phyloP scores from a whole-genome alignment of 92 coral and sea anemone species.

The Meandrina meandrites region DNA sequence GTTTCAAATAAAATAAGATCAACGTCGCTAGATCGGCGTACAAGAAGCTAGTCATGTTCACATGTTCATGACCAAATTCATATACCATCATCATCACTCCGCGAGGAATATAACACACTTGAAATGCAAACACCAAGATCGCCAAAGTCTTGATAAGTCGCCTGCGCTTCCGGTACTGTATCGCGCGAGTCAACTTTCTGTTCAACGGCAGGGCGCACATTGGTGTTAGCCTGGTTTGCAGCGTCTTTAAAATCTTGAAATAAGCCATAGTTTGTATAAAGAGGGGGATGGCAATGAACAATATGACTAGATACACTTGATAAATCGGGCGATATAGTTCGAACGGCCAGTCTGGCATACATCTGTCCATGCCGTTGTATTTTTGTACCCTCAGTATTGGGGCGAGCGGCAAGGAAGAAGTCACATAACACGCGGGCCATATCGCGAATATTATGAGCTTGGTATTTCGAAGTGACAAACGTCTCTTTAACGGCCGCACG shows the following conservation, averaged over 20 bases:
- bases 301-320: constrained; percentile 53
- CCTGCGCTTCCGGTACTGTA: constrained; percentile 56
- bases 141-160: constrained; percentile 76
- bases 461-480: constrained; percentile 54
- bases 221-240: constrained; percentile 54
- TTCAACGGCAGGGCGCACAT: constrained; percentile 12
- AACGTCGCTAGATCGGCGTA: constrained; percentile 56
- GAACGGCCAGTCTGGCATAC: constrained; percentile 45
- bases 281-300: constrained; percentile 71
- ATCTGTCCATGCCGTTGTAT: constrained; percentile 12
- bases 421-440: constrained; percentile 63
- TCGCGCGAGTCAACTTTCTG: constrained; percentile 32
- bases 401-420: constrained; percentile 60
- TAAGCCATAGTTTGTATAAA: constrained; percentile 75
- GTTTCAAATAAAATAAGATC: constrained; percentile 77
- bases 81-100: constrained; percentile 66
- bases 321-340: constrained; percentile 54
- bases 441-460: constrained; percentile 60
- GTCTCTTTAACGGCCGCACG: constrained; percentile 71
- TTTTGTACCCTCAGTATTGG: constrained; percentile 15
- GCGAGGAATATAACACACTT: constrained; percentile 83
- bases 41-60: constrained; percentile 14
- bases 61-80: constrained; percentile 37
- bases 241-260: constrained; percentile 57
- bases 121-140: constrained; percentile 64